A percentile compares a stretch with the other conserved stretches of the same genome.
phyloP scores from a whole-genome alignment of 2,797 vertebrate genomes.

The Hippocampus kuda region DNA sequence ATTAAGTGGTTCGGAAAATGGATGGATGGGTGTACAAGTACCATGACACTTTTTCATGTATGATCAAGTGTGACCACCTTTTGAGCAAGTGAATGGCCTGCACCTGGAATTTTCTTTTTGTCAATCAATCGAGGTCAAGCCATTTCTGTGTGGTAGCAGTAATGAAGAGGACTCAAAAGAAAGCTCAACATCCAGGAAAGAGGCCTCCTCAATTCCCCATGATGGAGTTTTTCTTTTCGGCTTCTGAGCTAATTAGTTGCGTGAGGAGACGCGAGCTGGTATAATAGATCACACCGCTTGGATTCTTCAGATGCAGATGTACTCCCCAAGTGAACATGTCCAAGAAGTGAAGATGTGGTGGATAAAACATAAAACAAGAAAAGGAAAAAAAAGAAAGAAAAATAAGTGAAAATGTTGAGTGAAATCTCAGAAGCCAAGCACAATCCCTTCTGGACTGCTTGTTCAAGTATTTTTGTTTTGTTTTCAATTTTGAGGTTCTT shows the following conservation, averaged over 20 bases:
- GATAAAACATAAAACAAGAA: not conserved
- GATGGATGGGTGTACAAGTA: too few species aligned
- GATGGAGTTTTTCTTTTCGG: not conserved
- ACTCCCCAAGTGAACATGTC: not conserved
- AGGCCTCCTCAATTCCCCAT: not conserved
- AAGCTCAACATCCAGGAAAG: constrained; percentile 2
- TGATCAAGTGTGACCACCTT: too few species aligned
- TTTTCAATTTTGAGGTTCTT: too few species aligned
- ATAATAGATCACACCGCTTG: not conserved
- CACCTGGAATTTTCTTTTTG: not conserved
- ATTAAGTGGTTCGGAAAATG: too few species aligned
- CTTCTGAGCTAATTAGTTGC: not conserved
- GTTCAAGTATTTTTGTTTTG: too few species aligned
- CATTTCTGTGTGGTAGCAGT: not conserved
- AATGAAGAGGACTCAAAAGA: not conserved
- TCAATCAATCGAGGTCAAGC: not conserved
- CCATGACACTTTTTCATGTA: too few species aligned
- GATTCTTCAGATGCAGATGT: not conserved
- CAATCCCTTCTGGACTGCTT: too few species aligned
- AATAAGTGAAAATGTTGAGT: too few species aligned
- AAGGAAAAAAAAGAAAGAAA: too few species aligned
- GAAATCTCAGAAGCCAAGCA: too few species aligned
- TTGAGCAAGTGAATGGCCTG: not conserved
- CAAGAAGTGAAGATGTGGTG: not conserved
- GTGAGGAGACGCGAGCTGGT: not conserved